Evolutionary conservation across 1,140 invertebrate species (phyloP), one percentile per base, ranked within the genome.

Genomic region (Dryas iulia): DNA sequence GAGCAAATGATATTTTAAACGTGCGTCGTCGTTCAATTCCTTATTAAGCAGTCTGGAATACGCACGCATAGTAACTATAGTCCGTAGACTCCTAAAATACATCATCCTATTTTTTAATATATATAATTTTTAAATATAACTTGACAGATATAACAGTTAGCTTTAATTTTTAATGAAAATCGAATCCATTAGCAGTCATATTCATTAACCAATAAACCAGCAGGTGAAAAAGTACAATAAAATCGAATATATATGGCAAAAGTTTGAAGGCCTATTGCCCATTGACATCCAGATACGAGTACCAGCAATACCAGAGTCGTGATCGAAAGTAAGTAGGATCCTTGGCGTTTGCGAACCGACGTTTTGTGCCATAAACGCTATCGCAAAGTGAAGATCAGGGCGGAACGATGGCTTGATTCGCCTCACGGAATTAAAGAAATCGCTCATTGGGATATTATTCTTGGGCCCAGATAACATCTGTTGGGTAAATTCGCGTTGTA

Each of bases 401-500:
- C 83, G 88, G 84, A 85, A 84, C 89, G 86, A 89, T 87, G 83
- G 79, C 79, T 83, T 83, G 87, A 91, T 88, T 89, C 87, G 78
- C 71, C 83, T 86, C 86, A 89, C 87, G 85, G 87, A 91, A 91
- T 91, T 91, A 91, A 91, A 84, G 85, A 87, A 91, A 91, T 89
- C 87, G 89, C 87, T 91, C 85, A 91, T 89, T 87, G 84, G 84
- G 85, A 87, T 91, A 91, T 91, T 91, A 91, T 89, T 89, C 88
- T 82, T 77, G 53, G 74, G 72, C 67, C 59, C 26, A 74, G 86
- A 91, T 89, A 89, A 78, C 82, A 91, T 91, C 87, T 87, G 82
- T 76, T 82, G 77, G 79, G 86, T 82, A 71, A 78, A 84, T 86
- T 86, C 83, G 70, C 76, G 78, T 77, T 72, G 75, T 81, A 71